These are phyloP conservation scores for Pachymerium ferrugineum DNA, from an alignment of 2,888 invertebrate genomes.

Conservation along the genomic window DNA sequence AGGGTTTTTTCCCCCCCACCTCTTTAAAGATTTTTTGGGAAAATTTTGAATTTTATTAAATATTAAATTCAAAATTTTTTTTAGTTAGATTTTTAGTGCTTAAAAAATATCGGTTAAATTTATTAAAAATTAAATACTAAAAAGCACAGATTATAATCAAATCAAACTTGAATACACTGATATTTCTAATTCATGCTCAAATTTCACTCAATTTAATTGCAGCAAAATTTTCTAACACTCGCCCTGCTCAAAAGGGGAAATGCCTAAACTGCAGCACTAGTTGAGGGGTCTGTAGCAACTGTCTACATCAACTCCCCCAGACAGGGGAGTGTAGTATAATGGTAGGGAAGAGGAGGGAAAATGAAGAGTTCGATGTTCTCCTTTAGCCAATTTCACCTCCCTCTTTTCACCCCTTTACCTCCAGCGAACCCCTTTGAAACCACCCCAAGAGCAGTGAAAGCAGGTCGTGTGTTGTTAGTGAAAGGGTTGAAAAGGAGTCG, in stretches of 20 bases:
- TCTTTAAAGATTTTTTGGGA: too few species aligned
- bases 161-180: too few species aligned
- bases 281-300: neutral
- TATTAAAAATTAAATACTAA: too few species aligned
- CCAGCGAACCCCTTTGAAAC: neutral
- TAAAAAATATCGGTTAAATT: too few species aligned
- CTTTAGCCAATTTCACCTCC: neutral
- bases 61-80: too few species aligned
- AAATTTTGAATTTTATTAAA: too few species aligned
- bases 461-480: constrained; percentile 10
- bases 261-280: too few species aligned
- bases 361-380: neutral
- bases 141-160: too few species aligned
- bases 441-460: neutral
- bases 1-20: too few species aligned
- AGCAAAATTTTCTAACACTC: too few species aligned
- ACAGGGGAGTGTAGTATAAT: neutral
- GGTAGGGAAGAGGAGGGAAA: neutral
- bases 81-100: too few species aligned
- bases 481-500: constrained; percentile 23
- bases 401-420: neutral
- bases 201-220: neutral
- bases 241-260: too few species aligned
- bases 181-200: neutral
- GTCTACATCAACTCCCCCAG: neutral